Evolutionary conservation across 1,140 invertebrate species (phyloP), one percentile per base, ranked within the genome.

Genomic region (Zaprionus kolodkinae): DNA sequence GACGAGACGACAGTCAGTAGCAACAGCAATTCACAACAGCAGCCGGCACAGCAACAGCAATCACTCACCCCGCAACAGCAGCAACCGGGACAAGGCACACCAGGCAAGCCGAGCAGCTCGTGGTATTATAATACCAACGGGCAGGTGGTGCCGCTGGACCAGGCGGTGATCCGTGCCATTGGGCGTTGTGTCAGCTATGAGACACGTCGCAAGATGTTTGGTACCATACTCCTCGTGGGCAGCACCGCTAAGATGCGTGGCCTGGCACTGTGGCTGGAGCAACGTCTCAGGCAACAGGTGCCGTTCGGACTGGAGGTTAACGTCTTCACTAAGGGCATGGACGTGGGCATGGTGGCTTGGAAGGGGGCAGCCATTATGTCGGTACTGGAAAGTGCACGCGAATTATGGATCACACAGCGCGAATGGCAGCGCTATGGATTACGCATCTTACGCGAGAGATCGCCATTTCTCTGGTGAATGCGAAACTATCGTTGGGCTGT

Each of bases 311-410:
- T 73, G 6, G 91, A 92, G 56, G 87, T 92, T 0, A 92, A 91
- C 38, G 87, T 92, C 0, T 86, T 89, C 11, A 81, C 96, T 0
- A 97, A 99, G 93, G 98, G 99, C 82, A 96, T 98, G 93, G 97
- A 99, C 93, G 96, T 97, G 1, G 95, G 96, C 21, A 96, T 97
- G 93, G 96, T 96, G 0, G 94, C 96, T 0, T 99, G 98, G 98
- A 99, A 99, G 93, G 98, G 98, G 10, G 98, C 98, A 3, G 96
- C 97, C 3, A 96, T 99, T 13, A 95, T 99, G 94, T 97, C 97
- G 3, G 97, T 97, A 93, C 92, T 98, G 50, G 98, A 99, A 93
- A 97, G 98, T 1, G 97, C 97, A 0, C 96, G 97, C 74, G 98
- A 99, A 93, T 93, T 99, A 1, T 99, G 98, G 98, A 98, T 99